phyloP scores from a whole-genome alignment of 2,797 vertebrate genomes.

The Pyrocephalus nanus region DNA sequence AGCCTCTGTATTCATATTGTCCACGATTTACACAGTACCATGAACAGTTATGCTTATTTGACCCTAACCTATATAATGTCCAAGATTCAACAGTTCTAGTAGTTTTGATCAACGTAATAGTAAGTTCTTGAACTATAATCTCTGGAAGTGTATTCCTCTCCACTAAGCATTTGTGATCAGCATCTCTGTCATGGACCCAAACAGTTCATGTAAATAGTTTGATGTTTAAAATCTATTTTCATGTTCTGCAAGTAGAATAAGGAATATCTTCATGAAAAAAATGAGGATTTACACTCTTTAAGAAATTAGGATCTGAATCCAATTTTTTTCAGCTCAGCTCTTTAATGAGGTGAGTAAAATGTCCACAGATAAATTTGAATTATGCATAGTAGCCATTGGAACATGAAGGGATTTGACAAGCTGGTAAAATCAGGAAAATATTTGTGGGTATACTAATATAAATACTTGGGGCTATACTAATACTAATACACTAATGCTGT shows the following conservation, averaged over 20 bases:
- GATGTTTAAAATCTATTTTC: not conserved
- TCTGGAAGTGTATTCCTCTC: not conserved
- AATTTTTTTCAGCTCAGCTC: not conserved
- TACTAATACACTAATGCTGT: not conserved
- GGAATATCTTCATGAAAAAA: not conserved
- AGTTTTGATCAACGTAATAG: not conserved
- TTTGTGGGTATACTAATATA: not conserved
- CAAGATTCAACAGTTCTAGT: not conserved
- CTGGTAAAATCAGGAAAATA: not conserved
- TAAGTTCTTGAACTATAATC: not conserved
- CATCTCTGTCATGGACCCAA: not conserved
- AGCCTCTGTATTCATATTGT: not conserved
- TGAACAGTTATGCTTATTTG: not conserved
- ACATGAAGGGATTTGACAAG: not conserved
- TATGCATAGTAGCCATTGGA: not conserved
- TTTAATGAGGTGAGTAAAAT: not conserved
- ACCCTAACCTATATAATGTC: not conserved
- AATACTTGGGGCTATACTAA: not conserved
- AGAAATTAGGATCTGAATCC: not conserved
- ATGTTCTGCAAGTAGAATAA: not conserved
- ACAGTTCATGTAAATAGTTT: not conserved
- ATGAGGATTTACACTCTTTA: not conserved
- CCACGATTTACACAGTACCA: not conserved
- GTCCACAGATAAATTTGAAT: not conserved
- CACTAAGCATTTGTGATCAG: not conserved